Evolutionary conservation across 1,140 invertebrate species (phyloP), one percentile per base, ranked within the genome.

Genomic region (Archegozetes longisetosus): DNA sequence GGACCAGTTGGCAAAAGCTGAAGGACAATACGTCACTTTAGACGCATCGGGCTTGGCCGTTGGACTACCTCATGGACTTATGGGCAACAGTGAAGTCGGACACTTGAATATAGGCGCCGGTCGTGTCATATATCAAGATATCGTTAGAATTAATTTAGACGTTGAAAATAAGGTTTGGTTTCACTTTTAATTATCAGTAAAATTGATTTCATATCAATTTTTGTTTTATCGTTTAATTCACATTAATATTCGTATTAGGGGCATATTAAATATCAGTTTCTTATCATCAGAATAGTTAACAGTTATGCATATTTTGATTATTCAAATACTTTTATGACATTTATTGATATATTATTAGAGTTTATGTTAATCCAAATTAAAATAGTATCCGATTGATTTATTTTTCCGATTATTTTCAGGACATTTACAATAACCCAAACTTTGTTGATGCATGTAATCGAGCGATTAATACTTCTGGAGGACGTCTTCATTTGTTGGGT

Each of bases 41-140:
- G 74, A 72, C 60, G 76, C 76, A 20, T 73, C 71, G 27, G 77
- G 77, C 13, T 53, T 70, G 22, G 69, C 71, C 23, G 77, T 76
- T 55, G 75, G 75, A 28, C 66, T 77, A 32, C 75, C 74, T 4
- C 71, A 70, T 52, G 74, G 74, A 40, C 65, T 75, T 47, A 76
- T 76, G 74, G 75, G 75, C 9, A 77, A 77, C 56, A 76, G 74
- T 22, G 75, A 77, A 69, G 77, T 78, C 22, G 75, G 75, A 20
- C 75, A 77, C 65, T 62, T 77, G 62, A 78, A 77, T 63, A 75
- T 77, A 60, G 75, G 75, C 17, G 74, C 75, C 53, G 76, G 76
- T 26, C 66, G 75, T 52, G 74, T 77, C 1, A 69, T 78, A 28
- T 76, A 75, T 64, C 76, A 77, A 64, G 74, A 75, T 63, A 76